Percentiles rank a stretch among this genome's conserved stretches.
Evolutionary conservation across 2,888 invertebrate genomes (phyloP).

Genomic region (Sminthurides aquaticus): DNA sequence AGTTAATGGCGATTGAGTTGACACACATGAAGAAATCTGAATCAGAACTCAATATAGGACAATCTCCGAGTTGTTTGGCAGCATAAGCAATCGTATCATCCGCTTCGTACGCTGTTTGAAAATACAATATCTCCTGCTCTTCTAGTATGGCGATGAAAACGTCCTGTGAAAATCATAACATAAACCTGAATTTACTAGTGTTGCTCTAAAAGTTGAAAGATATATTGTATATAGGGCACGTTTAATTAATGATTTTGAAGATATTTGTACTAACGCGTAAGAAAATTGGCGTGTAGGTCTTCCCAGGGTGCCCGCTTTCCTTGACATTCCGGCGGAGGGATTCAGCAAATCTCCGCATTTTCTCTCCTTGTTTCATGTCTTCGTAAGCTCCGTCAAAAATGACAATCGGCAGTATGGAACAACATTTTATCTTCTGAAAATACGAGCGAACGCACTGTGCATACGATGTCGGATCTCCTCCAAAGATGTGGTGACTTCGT

Average conservation of each 20-base stretch:
- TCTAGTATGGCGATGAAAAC: slow-evolving; percentile 64
- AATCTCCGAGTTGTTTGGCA: slow-evolving; percentile 61
- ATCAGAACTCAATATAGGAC: slow-evolving; percentile 84
- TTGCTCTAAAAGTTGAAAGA: not conserved
- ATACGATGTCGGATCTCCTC: slow-evolving; percentile 76
- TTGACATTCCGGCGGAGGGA: slow-evolving; percentile 33
- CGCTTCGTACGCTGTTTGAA: slow-evolving; percentile 78
- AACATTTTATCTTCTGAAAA: slow-evolving; percentile 61
- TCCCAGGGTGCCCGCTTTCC: slow-evolving; percentile 28
- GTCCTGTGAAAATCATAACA: slow-evolving; percentile 53
- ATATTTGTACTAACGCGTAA: slow-evolving; percentile 23
- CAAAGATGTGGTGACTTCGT: slow-evolving; percentile 53
- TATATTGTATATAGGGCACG: not conserved
- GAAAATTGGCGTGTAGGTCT: slow-evolving; percentile 28
- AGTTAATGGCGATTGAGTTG: slow-evolving; percentile 69
- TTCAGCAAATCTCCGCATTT: slow-evolving; percentile 44
- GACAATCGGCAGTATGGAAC: slow-evolving; percentile 64
- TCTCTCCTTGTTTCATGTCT: slow-evolving; percentile 62
- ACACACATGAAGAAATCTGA: slow-evolving; percentile 87
- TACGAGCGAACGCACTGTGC: slow-evolving; percentile 59
- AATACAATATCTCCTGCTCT: slow-evolving; percentile 59
- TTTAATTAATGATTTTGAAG: not conserved
- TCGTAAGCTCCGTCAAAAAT: slow-evolving; percentile 75
- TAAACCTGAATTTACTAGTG: too few species aligned
- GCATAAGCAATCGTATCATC: slow-evolving; percentile 79